Evolutionary conservation across 2,113 vertebrate species (phyloP), one percentile per base, ranked within the genome.

Genomic region (Ageneiosus marmoratus): DNA sequence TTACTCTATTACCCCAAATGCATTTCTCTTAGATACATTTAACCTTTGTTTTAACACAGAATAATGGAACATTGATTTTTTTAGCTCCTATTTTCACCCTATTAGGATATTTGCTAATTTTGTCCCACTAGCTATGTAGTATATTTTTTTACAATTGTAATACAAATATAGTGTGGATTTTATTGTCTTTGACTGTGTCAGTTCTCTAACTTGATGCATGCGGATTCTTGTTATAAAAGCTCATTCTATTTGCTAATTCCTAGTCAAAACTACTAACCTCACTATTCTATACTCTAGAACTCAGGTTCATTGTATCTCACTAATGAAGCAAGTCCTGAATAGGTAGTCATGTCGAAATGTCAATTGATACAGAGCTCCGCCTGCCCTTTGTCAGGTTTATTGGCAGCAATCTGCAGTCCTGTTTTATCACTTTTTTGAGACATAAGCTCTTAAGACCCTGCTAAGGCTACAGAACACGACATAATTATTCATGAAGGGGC

Each of bases 401-500:
- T 82, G 73, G 50, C 65, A 75, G 70, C 55, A 58, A 84, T 85
- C 72, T 83, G 50, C 55, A 56, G 34, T 80, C 44, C 62, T 50
- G 76, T 76, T 77, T 60, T 88, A 83, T 76, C 76, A 78, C 65
- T 85, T 87, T 41, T 84, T 85, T 76, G 73, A 87, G 55, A 81
- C 55, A 56, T 84, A 86, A 88, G 76, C 86, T 85, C 69, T 85
- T 85, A 87, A 88, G 85, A 75, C 72, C 65, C 13, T 7, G 76
- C 77, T 84, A 78, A 86, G 82, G 80, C 81, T 72, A 83, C 55
- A 82, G 83, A 76, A 85, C 69, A 13, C 60, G 63, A 69, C 77
- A 85, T 88, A 76, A 88, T 84, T 89, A 89, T 89, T 88, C 85
- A 87, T 84, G 87, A 86, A 80, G 80, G 41, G 44, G 58, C 73